Conservation (phyloP, 2,888 invertebrate genomes). For the Oligia latruncula region DNA sequence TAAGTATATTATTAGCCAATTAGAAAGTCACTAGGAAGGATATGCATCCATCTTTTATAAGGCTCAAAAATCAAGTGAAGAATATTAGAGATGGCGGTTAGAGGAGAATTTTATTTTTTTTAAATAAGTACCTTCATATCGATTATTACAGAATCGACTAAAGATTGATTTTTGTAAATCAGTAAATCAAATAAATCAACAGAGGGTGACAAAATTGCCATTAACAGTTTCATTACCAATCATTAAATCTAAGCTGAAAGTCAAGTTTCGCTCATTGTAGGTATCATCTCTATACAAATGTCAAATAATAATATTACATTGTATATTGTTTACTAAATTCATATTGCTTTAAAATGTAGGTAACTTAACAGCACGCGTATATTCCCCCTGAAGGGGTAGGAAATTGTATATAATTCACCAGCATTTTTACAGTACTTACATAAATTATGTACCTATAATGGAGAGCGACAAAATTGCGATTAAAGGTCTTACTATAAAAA, state of each 20-base stretch:
- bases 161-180: no score
- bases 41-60: no score
- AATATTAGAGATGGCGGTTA: no score
- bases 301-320: constrained; percentile 11
- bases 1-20: no score
- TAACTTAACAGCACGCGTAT: background rate
- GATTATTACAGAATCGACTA: no score
- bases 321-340: background rate
- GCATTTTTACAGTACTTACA: background rate
- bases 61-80: no score
- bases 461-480: background rate
- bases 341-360: background rate
- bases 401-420: background rate
- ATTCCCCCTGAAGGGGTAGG: background rate
- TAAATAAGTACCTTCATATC: no score
- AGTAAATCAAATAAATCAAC: no score
- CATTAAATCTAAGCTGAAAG: background rate
- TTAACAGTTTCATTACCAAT: background rate
- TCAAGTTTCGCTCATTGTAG: background rate
- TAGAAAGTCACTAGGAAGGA: no score
- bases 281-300: constrained; percentile 6
- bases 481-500: no score
- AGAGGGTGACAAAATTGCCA: background rate
- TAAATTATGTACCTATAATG: background rate
- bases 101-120: no score